These are phyloP conservation scores for Leptogaster cylindrica DNA, from an alignment of 2,888 invertebrate species.

Conservation along the genomic window DNA sequence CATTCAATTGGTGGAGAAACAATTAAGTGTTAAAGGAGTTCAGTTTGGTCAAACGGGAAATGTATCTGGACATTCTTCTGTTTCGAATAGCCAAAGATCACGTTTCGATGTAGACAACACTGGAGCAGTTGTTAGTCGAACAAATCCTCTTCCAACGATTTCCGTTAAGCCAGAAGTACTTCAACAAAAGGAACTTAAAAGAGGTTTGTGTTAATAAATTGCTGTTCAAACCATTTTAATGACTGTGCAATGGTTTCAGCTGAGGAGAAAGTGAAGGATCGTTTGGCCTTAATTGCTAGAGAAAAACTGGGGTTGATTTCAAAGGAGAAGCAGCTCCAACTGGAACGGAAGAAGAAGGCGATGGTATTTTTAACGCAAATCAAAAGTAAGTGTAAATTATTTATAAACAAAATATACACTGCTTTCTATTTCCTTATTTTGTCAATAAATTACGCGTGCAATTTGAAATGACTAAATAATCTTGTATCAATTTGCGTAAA, in stretches of 20 bases:
- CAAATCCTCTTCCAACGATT: constrained; percentile 37
- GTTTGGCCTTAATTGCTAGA: constrained; percentile 65
- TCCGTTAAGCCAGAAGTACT: constrained; percentile 5
- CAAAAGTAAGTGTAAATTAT: constrained; percentile 55
- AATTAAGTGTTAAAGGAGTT: constrained; percentile 56
- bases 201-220: constrained; percentile 16
- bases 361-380: constrained; percentile 74
- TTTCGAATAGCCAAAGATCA: constrained; percentile 33
- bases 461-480: too few relatives aligned
- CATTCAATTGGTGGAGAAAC: constrained; percentile 59
- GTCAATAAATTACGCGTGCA: too few relatives aligned
- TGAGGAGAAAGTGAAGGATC: constrained; percentile 68
- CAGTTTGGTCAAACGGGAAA: constrained; percentile 48
- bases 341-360: constrained; percentile 80
- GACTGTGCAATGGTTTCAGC: constrained; percentile 53
- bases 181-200: constrained; percentile 38
- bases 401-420: not conserved
- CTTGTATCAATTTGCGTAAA: too few relatives aligned
- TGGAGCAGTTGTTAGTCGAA: constrained; percentile 43
- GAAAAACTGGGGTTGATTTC: constrained; percentile 67
- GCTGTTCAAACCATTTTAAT: too few relatives aligned
- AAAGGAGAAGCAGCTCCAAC: constrained; percentile 68
- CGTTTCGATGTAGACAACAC: constrained; percentile 50
- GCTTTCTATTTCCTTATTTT: not conserved
- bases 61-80: not conserved